These are phyloP conservation scores for Dicentrarchus labrax DNA, from an alignment of 2,113 vertebrate genomes.

Conservation along the genomic window DNA sequence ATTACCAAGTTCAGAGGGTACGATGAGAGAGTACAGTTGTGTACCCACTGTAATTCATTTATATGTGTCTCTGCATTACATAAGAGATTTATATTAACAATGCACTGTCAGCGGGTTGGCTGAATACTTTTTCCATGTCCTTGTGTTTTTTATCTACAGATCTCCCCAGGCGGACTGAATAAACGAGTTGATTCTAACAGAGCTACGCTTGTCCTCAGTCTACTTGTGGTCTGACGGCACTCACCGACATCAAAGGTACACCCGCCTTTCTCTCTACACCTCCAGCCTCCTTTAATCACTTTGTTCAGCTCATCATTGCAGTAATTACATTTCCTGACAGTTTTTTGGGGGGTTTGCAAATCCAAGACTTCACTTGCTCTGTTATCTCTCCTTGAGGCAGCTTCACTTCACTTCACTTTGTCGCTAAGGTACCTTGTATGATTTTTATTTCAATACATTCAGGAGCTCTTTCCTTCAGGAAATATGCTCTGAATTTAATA, in stretches of 20 bases:
- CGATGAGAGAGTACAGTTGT: neutral
- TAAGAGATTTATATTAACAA: constrained; percentile 29
- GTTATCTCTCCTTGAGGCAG: constrained; percentile 53
- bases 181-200: constrained; percentile 63
- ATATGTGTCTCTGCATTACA: constrained; percentile 20
- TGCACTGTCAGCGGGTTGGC: constrained; percentile 37
- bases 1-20: neutral
- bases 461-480: constrained; percentile 35
- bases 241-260: constrained; percentile 79
- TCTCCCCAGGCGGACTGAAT: constrained; percentile 67
- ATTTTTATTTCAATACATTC: constrained; percentile 60
- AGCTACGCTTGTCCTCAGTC: constrained; percentile 56
- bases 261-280: constrained; percentile 41
- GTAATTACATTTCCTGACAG: constrained; percentile 67
- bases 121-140: constrained; percentile 22
- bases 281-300: constrained; percentile 73
- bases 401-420: constrained; percentile 39
- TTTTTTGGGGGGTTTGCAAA: constrained; percentile 28
- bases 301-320: constrained; percentile 70
- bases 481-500: constrained; percentile 65
- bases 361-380: constrained; percentile 48
- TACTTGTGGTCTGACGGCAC: constrained; percentile 68
- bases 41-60: constrained; percentile 2
- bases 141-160: constrained; percentile 61
- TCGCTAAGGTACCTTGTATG: constrained; percentile 47